Evolutionary conservation across 2,797 vertebrate species (phyloP).

Genomic region (Oreochromis mossambicus): DNA sequence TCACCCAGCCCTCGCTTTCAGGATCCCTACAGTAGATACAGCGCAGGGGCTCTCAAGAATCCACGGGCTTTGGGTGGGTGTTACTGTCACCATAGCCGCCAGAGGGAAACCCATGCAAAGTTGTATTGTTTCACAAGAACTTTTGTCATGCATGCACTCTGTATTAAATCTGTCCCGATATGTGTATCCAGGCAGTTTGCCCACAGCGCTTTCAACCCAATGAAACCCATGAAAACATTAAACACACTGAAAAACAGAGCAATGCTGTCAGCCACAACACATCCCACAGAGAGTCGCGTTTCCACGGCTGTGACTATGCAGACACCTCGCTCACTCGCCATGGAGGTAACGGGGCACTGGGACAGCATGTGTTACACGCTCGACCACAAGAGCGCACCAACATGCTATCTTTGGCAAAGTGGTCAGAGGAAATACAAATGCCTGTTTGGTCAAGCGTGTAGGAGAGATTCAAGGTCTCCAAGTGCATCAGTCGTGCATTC

Average conservation of each 20-base stretch:
- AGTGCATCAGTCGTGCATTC: background rate
- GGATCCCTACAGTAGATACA: background rate
- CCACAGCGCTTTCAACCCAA: background rate
- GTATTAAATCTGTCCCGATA: background rate
- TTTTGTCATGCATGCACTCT: background rate
- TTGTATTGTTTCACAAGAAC: background rate
- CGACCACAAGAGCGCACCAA: background rate
- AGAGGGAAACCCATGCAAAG: background rate
- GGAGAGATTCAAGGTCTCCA: background rate
- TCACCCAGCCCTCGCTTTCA: background rate
- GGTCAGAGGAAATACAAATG: background rate
- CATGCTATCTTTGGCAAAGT: background rate
- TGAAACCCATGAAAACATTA: background rate
- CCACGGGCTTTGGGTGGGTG: background rate
- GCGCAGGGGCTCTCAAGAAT: background rate
- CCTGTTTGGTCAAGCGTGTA: fast-evolving
- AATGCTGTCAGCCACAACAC: background rate
- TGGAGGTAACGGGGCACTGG: fast-evolving
- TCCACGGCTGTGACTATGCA: background rate
- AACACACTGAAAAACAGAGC: background rate
- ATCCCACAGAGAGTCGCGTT: background rate
- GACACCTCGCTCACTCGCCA: background rate
- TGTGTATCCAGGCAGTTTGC: background rate
- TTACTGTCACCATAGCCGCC: fast-evolving
- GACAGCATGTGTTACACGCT: background rate